Evolutionary conservation across 2,888 invertebrate genomes (phyloP).

Genomic region (Prenolepis imparis): DNA sequence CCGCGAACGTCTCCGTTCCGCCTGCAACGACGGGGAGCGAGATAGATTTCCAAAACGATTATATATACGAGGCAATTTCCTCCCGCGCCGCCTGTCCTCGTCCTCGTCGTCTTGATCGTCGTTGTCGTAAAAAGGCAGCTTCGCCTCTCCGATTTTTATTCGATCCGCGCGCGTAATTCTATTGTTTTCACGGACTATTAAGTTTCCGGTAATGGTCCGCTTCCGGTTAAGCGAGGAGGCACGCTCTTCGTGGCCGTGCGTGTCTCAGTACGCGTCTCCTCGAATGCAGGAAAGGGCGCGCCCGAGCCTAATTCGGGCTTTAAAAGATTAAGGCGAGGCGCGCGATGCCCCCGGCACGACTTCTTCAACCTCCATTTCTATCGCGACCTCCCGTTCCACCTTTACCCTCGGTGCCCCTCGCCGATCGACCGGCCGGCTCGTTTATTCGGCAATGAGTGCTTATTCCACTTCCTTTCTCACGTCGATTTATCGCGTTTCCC

Average conservation of each 20-base stretch:
- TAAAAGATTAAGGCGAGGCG: slow-evolving; percentile 84
- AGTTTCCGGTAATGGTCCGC: slow-evolving; percentile 84
- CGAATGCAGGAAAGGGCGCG: slow-evolving; percentile 86
- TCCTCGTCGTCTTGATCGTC: slow-evolving; percentile 51
- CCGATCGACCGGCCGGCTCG: slow-evolving; percentile 51
- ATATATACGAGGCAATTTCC: slow-evolving; percentile 72
- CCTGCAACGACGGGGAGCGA: slow-evolving; percentile 25
- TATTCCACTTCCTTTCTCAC: slow-evolving; percentile 80
- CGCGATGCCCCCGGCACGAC: slow-evolving; percentile 69
- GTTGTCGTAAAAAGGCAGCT: slow-evolving; percentile 54
- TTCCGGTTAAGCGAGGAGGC: slow-evolving; percentile 80
- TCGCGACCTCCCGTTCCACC: slow-evolving; percentile 61
- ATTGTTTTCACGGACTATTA: slow-evolving; percentile 87
- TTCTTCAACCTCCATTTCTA: slow-evolving; percentile 71
- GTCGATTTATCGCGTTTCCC: slow-evolving; percentile 65
- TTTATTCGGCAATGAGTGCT: slow-evolving; percentile 64
- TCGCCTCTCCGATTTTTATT: slow-evolving; percentile 80
- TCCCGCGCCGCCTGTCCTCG: slow-evolving; percentile 44
- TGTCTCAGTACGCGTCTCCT: slow-evolving; percentile 76
- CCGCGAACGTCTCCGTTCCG: slow-evolving; percentile 68
- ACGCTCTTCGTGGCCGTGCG: slow-evolving; percentile 50
- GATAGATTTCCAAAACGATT: slow-evolving; percentile 76
- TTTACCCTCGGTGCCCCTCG: slow-evolving; percentile 38
- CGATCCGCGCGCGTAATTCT: slow-evolving; percentile 85
- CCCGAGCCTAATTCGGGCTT: slow-evolving; percentile 84